Percentiles rank a stretch among this genome's conserved stretches.
Evolutionary conservation across 2,888 invertebrate species (phyloP).

Genomic region (Chirona hameri): DNA sequence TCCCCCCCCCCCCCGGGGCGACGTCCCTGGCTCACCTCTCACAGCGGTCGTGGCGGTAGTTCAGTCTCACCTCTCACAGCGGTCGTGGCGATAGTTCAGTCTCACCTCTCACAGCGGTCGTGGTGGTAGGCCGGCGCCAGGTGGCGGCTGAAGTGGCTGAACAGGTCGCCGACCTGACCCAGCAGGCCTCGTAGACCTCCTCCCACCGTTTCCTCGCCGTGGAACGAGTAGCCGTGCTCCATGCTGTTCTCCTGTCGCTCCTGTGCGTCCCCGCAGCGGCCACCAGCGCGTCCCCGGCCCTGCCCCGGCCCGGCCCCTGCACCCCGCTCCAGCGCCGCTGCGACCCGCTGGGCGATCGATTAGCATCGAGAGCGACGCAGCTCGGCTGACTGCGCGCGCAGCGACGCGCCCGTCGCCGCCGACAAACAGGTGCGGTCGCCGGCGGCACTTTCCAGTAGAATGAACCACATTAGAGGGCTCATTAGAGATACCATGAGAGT

Average conservation of each 20-base stretch:
- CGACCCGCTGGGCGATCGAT: not conserved
- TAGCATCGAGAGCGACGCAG: too few relatives aligned
- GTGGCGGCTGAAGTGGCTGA: constrained; percentile 93
- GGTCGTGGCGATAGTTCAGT: too few relatives aligned
- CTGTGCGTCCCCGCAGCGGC: not conserved
- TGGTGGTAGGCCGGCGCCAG: constrained; percentile 95
- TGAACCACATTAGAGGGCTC: too few relatives aligned
- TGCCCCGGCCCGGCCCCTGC: not conserved
- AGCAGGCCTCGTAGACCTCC: not conserved
- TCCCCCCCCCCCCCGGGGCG: too few relatives aligned
- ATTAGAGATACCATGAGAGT: too few relatives aligned
- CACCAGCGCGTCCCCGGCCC: not conserved
- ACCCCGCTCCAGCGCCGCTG: not conserved
- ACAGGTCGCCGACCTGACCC: constrained; percentile 69
- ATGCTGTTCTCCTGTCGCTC: not conserved
- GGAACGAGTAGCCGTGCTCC: constrained; percentile 13
- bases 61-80: too few relatives aligned
- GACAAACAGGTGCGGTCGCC: too few relatives aligned
- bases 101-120: constrained; percentile 73
- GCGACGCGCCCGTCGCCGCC: too few relatives aligned
- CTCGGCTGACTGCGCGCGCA: too few relatives aligned
- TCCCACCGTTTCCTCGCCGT: not conserved
- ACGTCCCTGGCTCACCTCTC: too few relatives aligned
- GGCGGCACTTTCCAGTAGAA: too few relatives aligned
- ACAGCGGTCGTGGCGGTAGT: too few relatives aligned